Base-by-base conservation (phyloP, 2,888 invertebrate species). In the Kuschelorhynchus macadamiae region DNA sequence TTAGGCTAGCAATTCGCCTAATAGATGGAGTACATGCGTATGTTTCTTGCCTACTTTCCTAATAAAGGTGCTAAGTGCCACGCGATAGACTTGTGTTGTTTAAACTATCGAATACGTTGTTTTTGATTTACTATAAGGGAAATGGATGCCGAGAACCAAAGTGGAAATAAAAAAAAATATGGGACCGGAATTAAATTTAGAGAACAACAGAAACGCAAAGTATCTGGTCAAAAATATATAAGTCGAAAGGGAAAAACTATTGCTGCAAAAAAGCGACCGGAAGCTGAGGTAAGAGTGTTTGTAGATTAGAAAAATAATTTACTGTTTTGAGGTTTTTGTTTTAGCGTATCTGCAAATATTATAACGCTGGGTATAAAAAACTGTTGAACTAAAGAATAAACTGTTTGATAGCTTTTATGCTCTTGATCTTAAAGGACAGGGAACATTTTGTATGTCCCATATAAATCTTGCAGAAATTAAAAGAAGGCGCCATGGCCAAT, bases 361-460 rank as follows among this genome's bases (percentile, higher is more conserved):
- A 53, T 36, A 36, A 52, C 7, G 4, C 33, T 33, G 53, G 16
- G 33, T 53, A 4, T 14, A 55, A 55, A 55, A 36, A 55, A 33
- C 39, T 55, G 20, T 39, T 55, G 55, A 55, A 55, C 9, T 36
- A 53, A 55, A 55, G 14, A 17, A 39, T 1, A 55, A 41, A 11
- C 41, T 41, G 4, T 55, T 41, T 55, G n/a, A 55, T 55, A 55
- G 39, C n/a, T 55, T 55, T 41, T 55, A 55, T 41, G 16, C 55
- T 41, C 20, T 32, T 30, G 33, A 52, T 52, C 33, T 41, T 7
- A 55, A 20, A 5, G 55, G 11, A 17, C 55, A 17, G 20, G 41
- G 55, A 53, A 39, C 55, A 55, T 55, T 55, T 55, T 55, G 55
- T 55, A 41, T 55, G 41, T 39, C 42, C 55, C 55, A 55, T 55